Evolutionary conservation across 2,797 vertebrate genomes (phyloP), one percentile per base, ranked within the genome.

Genomic region (Falco columbarius): DNA sequence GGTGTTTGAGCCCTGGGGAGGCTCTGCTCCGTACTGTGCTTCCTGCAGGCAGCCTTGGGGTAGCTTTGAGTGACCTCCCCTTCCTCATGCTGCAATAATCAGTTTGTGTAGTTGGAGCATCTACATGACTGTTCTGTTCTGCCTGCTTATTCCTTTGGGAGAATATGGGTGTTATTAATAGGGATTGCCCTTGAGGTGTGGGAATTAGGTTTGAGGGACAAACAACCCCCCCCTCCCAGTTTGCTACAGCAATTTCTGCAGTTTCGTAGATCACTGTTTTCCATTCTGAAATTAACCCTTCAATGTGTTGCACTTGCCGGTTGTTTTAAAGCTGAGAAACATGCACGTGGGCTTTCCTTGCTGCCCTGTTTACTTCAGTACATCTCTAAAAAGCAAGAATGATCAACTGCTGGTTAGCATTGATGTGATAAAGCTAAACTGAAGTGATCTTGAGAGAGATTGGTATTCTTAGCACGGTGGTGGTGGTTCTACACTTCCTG

Each of bases 291-390:
- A 75, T 65, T 81, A 36, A 38, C 49, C 47, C 86, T 67, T 90
- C 84, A 52, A 85, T 89, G 42, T 40, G 27, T 68, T 81, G 47
- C 34, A 62, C 44, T 56, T 97, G 58, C 80, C 67, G 67, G 40
- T 51, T 38, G 62, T 42, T 72, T 30, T 7, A 44, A 72, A 71
- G 11, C 62, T 59, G 49, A 71, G 38, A 56, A 30, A 23, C 30
- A 26, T 52, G 30, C 46, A 10, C 1, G 0, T 44, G 34, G 42
- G 65, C 30, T 19, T 54, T 81, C 55, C 61, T 62, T 30, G 46
- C 14, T 4, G 51, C 12, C 0, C 14, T 14, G 0, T 32, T 55
- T 27, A 14, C 24, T 14, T 32, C 44, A 61, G 11, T 32, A 29
- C 44, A 3, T 76, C 46, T 73, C 71, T 49, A 44, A 61, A 34